A percentile compares a stretch with the other conserved stretches of the same genome.
Evolutionary conservation across 2,888 invertebrate genomes (phyloP).

Genomic region (Metalampra italica): DNA sequence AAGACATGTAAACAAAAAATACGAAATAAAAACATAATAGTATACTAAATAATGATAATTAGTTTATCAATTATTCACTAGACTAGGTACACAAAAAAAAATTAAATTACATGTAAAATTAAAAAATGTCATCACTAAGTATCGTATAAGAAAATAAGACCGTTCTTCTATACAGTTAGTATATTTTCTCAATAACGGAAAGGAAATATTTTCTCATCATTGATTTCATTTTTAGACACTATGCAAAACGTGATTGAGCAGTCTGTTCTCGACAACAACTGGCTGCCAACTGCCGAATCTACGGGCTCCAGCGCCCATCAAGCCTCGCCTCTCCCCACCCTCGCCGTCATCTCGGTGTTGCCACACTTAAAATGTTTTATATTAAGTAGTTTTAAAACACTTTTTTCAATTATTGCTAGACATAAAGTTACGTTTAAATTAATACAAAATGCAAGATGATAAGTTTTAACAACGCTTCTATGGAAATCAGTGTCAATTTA

Average conservation of each 20-base stretch:
- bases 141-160: too few relatives aligned
- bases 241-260: constrained; percentile 75
- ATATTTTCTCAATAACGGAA: too few relatives aligned
- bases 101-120: too few relatives aligned
- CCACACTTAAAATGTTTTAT: constrained; percentile 38
- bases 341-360: constrained; percentile 41
- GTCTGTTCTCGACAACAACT: constrained; percentile 73
- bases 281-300: constrained; percentile 70
- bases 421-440: constrained; percentile 23
- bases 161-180: too few relatives aligned
- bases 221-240: constrained; percentile 43
- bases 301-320: constrained; percentile 45
- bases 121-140: too few relatives aligned
- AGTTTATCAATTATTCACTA: too few relatives aligned
- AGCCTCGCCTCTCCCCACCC: constrained; percentile 40
- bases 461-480: constrained; percentile 29
- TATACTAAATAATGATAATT: too few relatives aligned
- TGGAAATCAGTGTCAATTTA: constrained; percentile 31
- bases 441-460: constrained; percentile 53
- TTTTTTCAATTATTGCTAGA: constrained; percentile 27
- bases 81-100: too few relatives aligned
- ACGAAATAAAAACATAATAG: too few relatives aligned
- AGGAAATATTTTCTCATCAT: too few relatives aligned
- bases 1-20: too few relatives aligned
- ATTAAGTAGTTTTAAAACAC: constrained; percentile 30